phyloP scores from a whole-genome alignment of 2,888 invertebrate species.

The Apamea epomidion region DNA sequence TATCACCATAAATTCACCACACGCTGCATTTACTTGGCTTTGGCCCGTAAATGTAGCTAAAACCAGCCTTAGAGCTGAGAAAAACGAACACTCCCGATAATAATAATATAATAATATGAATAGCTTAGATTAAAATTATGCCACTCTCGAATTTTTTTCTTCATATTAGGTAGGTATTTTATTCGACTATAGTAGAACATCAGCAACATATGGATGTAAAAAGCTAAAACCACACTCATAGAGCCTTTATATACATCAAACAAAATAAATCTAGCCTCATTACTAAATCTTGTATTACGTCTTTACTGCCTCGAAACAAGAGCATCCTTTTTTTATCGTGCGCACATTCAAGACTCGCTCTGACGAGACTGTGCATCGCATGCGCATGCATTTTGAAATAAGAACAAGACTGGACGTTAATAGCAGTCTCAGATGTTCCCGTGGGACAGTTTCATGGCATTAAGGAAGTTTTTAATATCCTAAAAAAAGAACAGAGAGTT shows the following conservation, averaged over 20 bases:
- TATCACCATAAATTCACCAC: too few relatives aligned
- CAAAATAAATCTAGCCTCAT: background rate
- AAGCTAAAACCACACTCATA: background rate
- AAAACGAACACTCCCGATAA: too few relatives aligned
- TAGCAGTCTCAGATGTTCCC: slow-evolving; percentile 42
- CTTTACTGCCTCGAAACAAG: slow-evolving; percentile 1
- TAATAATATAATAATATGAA: too few relatives aligned
- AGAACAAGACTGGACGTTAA: slow-evolving; percentile 38
- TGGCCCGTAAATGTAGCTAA: too few relatives aligned
- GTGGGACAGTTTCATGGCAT: slow-evolving; percentile 43
- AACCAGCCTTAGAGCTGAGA: too few relatives aligned
- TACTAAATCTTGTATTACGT: background rate
- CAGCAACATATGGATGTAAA: background rate
- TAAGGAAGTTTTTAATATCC: slow-evolving; percentile 4
- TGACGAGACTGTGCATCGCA: slow-evolving; percentile 26
- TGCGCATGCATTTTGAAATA: slow-evolving; percentile 49
- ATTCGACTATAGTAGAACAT: background rate
- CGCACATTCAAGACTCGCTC: background rate
- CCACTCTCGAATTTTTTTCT: background rate
- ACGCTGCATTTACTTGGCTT: too few relatives aligned
- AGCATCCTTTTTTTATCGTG: slow-evolving; percentile 23
- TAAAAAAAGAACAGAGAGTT: slow-evolving; percentile 6
- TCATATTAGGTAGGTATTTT: background rate
- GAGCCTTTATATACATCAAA: background rate
- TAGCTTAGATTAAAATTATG: too few relatives aligned